Evolutionary conservation across 2,113 vertebrate species (phyloP), one percentile per base, ranked within the genome.

Genomic region (Amphiprion percula): DNA sequence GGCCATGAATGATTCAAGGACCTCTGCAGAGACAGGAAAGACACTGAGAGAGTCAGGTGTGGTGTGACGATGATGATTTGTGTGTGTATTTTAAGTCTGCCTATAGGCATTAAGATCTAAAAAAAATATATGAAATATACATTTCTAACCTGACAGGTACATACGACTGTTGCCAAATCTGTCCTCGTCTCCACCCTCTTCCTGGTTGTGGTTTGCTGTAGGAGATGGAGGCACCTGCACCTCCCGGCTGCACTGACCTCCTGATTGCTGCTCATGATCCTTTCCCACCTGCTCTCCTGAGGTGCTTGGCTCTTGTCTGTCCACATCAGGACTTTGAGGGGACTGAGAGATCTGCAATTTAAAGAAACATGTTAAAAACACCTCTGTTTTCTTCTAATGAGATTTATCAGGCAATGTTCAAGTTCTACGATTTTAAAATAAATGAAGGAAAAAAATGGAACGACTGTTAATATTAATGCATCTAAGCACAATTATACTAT

Each of bases 1-100:
- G 64, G 95, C 94, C 89, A 96, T 92, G 80, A 96, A 95, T 54
- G 94, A 95, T 79, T 96, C 94, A 21, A 96, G 76, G 49, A 96
- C 94, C 79, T 96, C 95, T 96, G 86, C 21, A 72, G 62, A 39
- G 54, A 77, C 26, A 76, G 41, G 4, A 50, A 16, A 54, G 17
- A 77, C 4, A 24, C 24, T 9, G 61, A 39, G 26, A 52, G 62
- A 68, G 33, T 58, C 21, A 74, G 52, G 39, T 60, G 52, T 12
- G 21, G 46, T 47, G 16, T 24, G n/a, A 28, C 17, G 12, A 44
- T 19, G 10, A 56, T 39, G 15, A 19, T 23, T 37, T 37, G 33
- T 1, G 5, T 47, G 3, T 39, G 33, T 30, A 30, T 6, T 30
- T 30, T 23, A 16, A n/a, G 4, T 41, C 21, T 54, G 26, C 16